These are phyloP conservation scores for Promerops cafer DNA, from an alignment of 2,113 vertebrate species.

Conservation along the genomic window DNA sequence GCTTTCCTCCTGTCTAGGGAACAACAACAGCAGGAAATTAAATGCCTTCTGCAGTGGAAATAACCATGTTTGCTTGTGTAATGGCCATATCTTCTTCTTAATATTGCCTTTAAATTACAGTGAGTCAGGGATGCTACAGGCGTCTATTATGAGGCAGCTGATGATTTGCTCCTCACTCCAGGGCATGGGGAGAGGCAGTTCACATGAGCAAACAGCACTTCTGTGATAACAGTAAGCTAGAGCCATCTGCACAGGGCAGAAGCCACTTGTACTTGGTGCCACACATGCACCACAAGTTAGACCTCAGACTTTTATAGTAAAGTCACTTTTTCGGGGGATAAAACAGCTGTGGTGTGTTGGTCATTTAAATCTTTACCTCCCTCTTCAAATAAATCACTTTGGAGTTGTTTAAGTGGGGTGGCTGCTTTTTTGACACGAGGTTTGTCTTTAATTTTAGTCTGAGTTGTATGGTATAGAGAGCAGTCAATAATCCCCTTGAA, in stretches of 20 bases:
- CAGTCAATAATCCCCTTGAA: not conserved
- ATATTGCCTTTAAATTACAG: conserved; percentile 19
- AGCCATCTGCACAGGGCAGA: not conserved
- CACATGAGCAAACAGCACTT: not conserved
- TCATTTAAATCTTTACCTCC: not conserved
- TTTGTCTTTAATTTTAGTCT: not conserved
- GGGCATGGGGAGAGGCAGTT: not conserved
- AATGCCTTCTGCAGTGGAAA: not conserved
- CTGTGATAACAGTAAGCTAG: not conserved
- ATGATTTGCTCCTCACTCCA: not conserved
- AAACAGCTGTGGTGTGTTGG: not conserved
- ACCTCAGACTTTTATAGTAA: not conserved
- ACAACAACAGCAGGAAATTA: not conserved
- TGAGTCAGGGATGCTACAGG: not conserved
- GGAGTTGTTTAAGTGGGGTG: not conserved
- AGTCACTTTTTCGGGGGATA: not conserved
- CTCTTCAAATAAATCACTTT: not conserved
- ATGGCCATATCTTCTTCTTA: not conserved
- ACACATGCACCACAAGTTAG: not conserved
- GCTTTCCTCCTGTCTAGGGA: not conserved
- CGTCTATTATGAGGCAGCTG: not conserved
- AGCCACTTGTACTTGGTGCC: not conserved
- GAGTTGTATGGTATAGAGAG: not conserved
- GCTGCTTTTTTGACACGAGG: not conserved
- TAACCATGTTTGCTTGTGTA: not conserved